Evolutionary conservation across 2,888 invertebrate genomes (phyloP).

Genomic region (Drosophila greeni): DNA sequence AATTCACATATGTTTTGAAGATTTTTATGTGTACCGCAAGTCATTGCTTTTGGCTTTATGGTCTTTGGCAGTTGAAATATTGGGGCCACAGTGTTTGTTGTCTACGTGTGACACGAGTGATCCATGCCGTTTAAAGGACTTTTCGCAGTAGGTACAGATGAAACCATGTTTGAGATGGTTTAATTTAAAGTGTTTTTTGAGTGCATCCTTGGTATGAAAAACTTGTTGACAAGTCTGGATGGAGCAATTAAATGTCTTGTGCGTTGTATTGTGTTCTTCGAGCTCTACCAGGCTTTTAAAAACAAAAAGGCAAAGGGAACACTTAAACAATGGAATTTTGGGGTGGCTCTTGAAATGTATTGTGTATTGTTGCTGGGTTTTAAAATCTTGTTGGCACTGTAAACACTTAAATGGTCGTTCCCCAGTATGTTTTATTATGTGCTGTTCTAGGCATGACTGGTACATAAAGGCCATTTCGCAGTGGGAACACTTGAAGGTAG

Average conservation of each 20-base stretch:
- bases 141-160: not conserved
- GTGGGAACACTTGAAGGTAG: not conserved
- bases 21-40: no score
- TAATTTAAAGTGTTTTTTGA: not conserved
- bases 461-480: not conserved
- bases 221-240: not conserved
- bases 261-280: not conserved
- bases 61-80: no score
- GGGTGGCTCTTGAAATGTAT: not conserved
- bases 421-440: not conserved
- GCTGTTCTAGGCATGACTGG: not conserved
- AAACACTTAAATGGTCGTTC: not conserved
- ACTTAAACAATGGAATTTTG: not conserved
- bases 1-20: no score
- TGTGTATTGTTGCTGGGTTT: not conserved
- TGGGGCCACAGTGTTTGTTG: not conserved
- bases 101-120: not conserved
- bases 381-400: not conserved
- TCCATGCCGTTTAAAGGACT: not conserved
- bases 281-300: not conserved
- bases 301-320: not conserved
- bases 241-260: not conserved
- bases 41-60: not conserved
- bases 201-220: not conserved
- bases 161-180: not conserved